These are phyloP conservation scores for Sebastes taczanowskii DNA, from an alignment of 2,797 vertebrate species.

Conservation along the genomic window DNA sequence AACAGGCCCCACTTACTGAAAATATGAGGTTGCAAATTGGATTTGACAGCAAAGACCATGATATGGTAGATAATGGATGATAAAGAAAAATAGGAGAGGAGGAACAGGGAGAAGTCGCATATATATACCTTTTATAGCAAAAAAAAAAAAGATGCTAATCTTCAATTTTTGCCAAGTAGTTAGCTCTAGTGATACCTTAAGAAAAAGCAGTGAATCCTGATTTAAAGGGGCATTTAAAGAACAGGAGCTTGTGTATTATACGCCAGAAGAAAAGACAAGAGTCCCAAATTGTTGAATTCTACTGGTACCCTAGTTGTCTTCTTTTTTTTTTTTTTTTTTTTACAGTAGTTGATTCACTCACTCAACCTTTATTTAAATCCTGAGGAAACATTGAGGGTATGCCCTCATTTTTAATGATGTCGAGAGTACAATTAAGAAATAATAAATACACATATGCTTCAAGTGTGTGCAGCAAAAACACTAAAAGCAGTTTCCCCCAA, in stretches of 20 bases:
- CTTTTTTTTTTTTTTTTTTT: background rate
- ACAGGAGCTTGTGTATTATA: background rate
- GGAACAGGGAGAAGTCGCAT: background rate
- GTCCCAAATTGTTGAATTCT: background rate
- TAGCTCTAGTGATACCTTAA: background rate
- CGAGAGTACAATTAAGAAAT: background rate
- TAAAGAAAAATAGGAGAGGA: background rate
- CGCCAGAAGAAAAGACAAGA: background rate
- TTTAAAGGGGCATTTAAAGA: background rate
- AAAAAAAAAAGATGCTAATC: background rate
- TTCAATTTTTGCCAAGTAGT: background rate
- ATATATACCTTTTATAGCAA: background rate
- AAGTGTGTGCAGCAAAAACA: background rate
- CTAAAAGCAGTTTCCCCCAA: background rate
- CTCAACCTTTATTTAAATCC: background rate
- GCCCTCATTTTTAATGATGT: background rate
- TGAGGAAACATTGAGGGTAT: background rate
- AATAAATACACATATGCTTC: background rate
- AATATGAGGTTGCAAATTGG: slow-evolving; percentile 3
- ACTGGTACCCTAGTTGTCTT: background rate
- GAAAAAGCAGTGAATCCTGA: background rate
- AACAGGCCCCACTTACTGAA: background rate
- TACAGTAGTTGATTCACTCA: background rate
- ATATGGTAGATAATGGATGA: background rate
- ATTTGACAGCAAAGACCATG: background rate